Conservation (phyloP, 2,888 invertebrate species). For the Drosophila peninsularis region DNA sequence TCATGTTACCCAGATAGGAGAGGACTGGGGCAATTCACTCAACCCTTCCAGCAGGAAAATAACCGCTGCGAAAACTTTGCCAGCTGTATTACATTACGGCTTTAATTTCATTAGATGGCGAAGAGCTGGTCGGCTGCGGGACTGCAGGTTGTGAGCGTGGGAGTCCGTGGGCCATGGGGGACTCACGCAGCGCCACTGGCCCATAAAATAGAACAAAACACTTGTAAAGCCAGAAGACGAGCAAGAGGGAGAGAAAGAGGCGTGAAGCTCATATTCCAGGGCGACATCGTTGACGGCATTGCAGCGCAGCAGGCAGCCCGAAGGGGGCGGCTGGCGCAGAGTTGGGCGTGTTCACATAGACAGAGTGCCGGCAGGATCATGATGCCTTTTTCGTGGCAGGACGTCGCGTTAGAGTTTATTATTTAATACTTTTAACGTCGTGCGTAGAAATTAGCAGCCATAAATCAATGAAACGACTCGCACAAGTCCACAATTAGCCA, state of each 20-base stretch:
- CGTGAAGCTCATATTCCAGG: constrained; percentile 62
- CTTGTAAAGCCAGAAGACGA: constrained; percentile 61
- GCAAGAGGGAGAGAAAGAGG: background rate
- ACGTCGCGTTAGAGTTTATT: constrained; percentile 70
- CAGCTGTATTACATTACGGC: constrained; percentile 77
- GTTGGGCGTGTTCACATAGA: constrained; percentile 14
- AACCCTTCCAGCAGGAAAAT: constrained; percentile 51
- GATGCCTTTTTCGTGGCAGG: constrained; percentile 52
- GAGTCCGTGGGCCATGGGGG: too few species aligned
- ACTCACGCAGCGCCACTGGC: constrained; percentile 55
- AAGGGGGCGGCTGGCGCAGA: background rate
- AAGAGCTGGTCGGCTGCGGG: constrained; percentile 38
- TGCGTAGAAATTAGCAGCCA: constrained; percentile 75
- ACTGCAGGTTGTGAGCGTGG: too few species aligned
- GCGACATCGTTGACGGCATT: constrained; percentile 55
- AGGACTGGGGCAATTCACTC: background rate
- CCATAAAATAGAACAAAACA: constrained; percentile 75
- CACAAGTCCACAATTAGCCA: constrained; percentile 75
- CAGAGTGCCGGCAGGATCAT: constrained; percentile 36
- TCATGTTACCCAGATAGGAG: background rate
- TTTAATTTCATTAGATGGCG: constrained; percentile 72
- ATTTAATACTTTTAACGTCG: constrained; percentile 75
- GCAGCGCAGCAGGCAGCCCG: constrained; percentile 52
- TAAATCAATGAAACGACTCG: constrained; percentile 77
- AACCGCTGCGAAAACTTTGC: constrained; percentile 72